Conservation (phyloP, 2,113 vertebrate species). For the Phyllostomus hastatus region DNA sequence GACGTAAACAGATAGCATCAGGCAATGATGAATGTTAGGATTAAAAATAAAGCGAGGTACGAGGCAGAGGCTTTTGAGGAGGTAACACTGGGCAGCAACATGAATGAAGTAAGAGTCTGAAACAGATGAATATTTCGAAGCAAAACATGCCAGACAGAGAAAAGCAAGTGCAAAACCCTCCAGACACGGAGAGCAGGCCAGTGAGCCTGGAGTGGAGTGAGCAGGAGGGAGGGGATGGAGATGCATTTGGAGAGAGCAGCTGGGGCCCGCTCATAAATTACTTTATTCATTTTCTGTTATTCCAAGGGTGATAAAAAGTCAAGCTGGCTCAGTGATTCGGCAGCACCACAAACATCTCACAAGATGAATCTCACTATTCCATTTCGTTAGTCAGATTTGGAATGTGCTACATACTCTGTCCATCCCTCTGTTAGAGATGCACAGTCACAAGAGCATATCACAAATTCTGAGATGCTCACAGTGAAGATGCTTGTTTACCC, state of each 20-base stretch:
- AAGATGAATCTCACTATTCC: not conserved
- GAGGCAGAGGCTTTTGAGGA: not conserved
- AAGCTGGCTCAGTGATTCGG: not conserved
- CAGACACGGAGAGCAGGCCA: not conserved
- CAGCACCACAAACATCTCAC: not conserved
- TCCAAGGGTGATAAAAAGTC: not conserved
- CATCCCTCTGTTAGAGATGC: not conserved
- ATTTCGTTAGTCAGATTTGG: not conserved
- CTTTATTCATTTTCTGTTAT: not conserved
- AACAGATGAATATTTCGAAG: not conserved
- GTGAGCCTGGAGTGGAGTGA: not conserved
- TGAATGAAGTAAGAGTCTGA: not conserved
- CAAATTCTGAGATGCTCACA: not conserved
- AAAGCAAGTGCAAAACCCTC: not conserved
- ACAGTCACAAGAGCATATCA: not conserved
- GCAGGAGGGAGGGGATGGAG: not conserved
- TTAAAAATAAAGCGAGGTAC: not conserved
- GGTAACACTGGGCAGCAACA: not conserved
- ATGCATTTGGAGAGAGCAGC: not conserved
- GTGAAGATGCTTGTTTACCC: not conserved
- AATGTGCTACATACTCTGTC: not conserved
- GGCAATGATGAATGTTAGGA: not conserved
- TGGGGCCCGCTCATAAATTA: not conserved
- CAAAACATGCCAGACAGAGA: not conserved
- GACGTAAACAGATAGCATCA: not conserved